Conservation (phyloP, 2,113 vertebrate genomes). For the Etheostoma spectabile region DNA sequence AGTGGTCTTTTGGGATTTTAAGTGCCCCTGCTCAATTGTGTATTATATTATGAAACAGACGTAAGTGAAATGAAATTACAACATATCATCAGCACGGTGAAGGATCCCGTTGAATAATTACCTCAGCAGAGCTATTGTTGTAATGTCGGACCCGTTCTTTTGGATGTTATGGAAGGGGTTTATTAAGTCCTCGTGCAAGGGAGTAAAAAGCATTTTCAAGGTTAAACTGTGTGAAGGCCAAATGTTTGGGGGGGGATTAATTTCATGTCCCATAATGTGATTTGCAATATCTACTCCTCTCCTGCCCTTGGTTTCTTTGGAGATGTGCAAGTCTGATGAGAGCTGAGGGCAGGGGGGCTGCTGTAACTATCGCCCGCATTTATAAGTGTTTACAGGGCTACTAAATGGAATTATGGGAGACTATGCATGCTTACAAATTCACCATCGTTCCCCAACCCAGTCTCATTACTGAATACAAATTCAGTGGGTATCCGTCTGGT, state of each 20-base stretch:
- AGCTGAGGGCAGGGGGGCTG: conserved; percentile 43
- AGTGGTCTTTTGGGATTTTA: conserved; percentile 79
- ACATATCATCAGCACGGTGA: conserved; percentile 73
- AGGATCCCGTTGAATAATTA: conserved; percentile 78
- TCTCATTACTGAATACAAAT: conserved; percentile 71
- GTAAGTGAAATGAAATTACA: conserved; percentile 83
- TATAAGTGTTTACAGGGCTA: conserved; percentile 69
- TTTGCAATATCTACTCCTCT: conserved; percentile 75
- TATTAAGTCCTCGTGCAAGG: conserved; percentile 51
- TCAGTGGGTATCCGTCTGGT: conserved; percentile 46
- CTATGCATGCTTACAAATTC: conserved; percentile 68
- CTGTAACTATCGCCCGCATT: conserved; percentile 56
- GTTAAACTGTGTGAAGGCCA: conserved; percentile 79
- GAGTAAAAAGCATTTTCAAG: conserved; percentile 74
- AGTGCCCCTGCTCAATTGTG: conserved; percentile 74
- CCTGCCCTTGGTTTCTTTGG: conserved; percentile 77
- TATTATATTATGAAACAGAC: conserved; percentile 77
- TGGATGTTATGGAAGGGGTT: conserved; percentile 49
- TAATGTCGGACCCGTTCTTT: conserved; percentile 68
- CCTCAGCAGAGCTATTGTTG: conserved; percentile 70
- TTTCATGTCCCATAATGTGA: conserved; percentile 82
- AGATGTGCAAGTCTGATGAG: conserved; percentile 69
- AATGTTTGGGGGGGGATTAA: conserved; percentile 79
- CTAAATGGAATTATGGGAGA: conserved; percentile 73
- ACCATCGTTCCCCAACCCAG: conserved; percentile 53